A percentile compares a stretch with the other conserved stretches of the same genome.
Evolutionary conservation across 2,888 invertebrate genomes (phyloP).

Genomic region (Amiota minor): DNA sequence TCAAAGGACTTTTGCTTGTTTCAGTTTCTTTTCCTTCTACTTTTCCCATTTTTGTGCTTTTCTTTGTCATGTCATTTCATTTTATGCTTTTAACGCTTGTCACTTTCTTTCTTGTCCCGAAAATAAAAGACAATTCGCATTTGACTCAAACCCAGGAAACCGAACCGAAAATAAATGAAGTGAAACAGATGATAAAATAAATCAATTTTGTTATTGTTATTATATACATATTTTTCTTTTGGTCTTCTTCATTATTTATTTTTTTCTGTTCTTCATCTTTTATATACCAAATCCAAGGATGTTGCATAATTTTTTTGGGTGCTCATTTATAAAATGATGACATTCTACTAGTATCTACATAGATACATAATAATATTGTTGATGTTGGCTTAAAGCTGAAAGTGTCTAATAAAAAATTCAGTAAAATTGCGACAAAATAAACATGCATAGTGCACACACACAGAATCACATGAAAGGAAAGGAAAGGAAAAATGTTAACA

Average conservation of each 20-base stretch:
- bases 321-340: neutral
- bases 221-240: neutral
- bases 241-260: neutral
- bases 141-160: constrained; percentile 3
- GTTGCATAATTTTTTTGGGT: constrained; percentile 21
- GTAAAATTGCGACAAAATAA: neutral
- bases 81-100: constrained; percentile 43
- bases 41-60: constrained; percentile 36
- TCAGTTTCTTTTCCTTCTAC: neutral
- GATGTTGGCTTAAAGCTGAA: too few relatives aligned
- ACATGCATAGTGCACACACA: neutral
- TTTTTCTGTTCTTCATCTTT: constrained; percentile 10
- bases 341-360: too few relatives aligned
- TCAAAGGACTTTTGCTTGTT: neutral
- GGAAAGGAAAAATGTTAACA: neutral
- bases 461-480: neutral
- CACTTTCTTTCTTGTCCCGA: constrained; percentile 25
- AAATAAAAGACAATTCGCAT: constrained; percentile 2
- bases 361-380: too few relatives aligned
- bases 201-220: constrained; percentile 50
- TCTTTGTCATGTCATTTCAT: constrained; percentile 50
- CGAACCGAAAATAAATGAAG: constrained; percentile 54
- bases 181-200: constrained; percentile 58
- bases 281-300: neutral
- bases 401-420: too few relatives aligned